phyloP scores from a whole-genome alignment of 2,888 invertebrate species.

The Pteria penguin region DNA sequence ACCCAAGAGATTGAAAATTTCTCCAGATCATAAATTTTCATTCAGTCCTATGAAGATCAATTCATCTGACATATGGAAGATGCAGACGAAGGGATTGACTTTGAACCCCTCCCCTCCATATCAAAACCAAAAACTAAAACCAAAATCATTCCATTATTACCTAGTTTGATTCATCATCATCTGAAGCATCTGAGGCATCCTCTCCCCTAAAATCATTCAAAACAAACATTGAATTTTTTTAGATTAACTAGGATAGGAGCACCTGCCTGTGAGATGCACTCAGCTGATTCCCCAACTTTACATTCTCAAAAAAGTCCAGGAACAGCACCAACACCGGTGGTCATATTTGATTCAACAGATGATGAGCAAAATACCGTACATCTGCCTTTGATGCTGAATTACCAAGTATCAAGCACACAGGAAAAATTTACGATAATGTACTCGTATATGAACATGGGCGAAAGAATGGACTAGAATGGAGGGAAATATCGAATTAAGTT shows the following conservation, averaged over 20 bases:
- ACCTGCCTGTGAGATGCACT: background rate
- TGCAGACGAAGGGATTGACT: background rate
- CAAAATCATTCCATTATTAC: too few species aligned
- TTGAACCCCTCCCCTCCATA: background rate
- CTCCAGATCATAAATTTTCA: background rate
- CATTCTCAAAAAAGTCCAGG: background rate
- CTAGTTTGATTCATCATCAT: too few species aligned
- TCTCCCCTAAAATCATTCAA: background rate
- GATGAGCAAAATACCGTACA: background rate
- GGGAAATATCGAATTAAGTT: background rate
- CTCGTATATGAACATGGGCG: background rate
- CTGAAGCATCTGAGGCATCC: background rate
- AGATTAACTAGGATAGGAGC: background rate
- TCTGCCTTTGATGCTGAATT: background rate
- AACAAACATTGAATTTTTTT: background rate
- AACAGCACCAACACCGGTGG: background rate
- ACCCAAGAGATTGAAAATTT: background rate
- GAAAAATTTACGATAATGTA: background rate
- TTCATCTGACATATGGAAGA: background rate
- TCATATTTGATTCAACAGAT: background rate
- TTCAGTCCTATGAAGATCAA: background rate
- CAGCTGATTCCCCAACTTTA: background rate
- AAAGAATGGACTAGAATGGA: background rate
- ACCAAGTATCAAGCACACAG: background rate
- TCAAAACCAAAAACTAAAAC: too few species aligned